Evolutionary conservation across 92 coral and sea anemone species (phyloP), one percentile per base, ranked within the genome.

Genomic region (Diadumene lineata): DNA sequence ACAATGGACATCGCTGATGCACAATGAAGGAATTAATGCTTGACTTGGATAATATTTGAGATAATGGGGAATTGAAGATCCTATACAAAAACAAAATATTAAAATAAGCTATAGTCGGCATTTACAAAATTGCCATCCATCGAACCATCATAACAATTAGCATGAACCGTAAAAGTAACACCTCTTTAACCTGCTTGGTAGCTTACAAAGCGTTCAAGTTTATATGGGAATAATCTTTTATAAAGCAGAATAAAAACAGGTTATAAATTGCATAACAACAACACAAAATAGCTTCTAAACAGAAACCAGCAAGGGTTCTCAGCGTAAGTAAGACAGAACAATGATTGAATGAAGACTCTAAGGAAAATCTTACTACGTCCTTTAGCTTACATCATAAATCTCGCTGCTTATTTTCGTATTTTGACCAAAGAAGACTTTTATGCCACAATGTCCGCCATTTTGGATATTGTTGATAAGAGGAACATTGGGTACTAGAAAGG

Each of bases 1-100:
- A 1, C 29, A 63, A 16, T 30, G 80, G 80, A 64, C 80, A 75
- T 65, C 60, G 29, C 24, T 75, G 72, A 50, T 63, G 51, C 22
- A 75, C 80, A 64, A 26, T 75, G 57, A 75, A 75, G 15, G 70
- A 32, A 27, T 61, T 23, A 38, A 57, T 21, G 32, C 51, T 58
- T 22, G 68, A 58, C 18, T 25, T 62, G 11, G 58, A 66, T 16
- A 27, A 23, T 8, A 23, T 57, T 16, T 51, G 22, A 13, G 70
- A 19, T 23, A 55, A 74, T n/a, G 34, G 33, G 21, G 34, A 24
- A 50, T 58, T 60, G 50, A 24, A 56, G 1, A 61, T 17, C 30
- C 34, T 27, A 21, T 67, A 65, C 48, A 1, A 65, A 29, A 0
- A 24, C 11, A 22, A 27, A 34, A 38, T 38, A 38, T 38, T 4